Evolutionary conservation across 2,113 vertebrate genomes (phyloP).

Genomic region (Uropsilus gracilis): DNA sequence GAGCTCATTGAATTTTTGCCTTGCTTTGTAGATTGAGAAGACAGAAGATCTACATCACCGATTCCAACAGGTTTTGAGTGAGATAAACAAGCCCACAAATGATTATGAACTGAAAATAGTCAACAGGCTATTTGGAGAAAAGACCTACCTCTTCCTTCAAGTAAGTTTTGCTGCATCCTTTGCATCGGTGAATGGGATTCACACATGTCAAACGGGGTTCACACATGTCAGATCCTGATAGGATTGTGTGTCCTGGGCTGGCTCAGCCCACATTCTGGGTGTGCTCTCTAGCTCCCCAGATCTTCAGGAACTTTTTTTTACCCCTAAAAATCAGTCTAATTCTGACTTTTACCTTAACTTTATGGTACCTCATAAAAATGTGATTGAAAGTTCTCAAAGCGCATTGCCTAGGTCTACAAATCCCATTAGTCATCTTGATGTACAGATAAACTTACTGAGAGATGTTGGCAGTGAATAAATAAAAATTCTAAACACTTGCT

Average conservation of each 20-base stretch:
- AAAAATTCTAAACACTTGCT: conserved; percentile 42
- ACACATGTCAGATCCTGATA: not conserved
- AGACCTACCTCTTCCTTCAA: conserved; percentile 86
- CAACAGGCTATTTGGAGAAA: conserved; percentile 91
- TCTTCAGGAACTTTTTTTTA: not conserved
- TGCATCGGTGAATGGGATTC: not conserved
- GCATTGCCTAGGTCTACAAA: not conserved
- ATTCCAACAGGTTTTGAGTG: conserved; percentile 84
- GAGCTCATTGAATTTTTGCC: conserved; percentile 21
- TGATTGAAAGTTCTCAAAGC: not conserved
- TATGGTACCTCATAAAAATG: not conserved
- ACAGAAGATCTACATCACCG: conserved; percentile 82
- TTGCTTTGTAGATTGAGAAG: conserved; percentile 81
- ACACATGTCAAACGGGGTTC: not conserved
- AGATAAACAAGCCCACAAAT: conserved; percentile 84
- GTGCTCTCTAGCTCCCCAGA: not conserved
- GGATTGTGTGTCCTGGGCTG: not conserved
- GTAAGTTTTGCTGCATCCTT: conserved; percentile 79
- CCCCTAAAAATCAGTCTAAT: not conserved
- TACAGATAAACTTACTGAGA: not conserved
- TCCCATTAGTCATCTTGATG: not conserved
- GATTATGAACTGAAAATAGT: conserved; percentile 86
- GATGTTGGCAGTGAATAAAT: not conserved
- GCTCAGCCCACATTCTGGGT: not conserved
- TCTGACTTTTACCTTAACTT: not conserved